These are phyloP conservation scores for Idaea biselata DNA, from an alignment of 2,888 invertebrate species.

Conservation along the genomic window DNA sequence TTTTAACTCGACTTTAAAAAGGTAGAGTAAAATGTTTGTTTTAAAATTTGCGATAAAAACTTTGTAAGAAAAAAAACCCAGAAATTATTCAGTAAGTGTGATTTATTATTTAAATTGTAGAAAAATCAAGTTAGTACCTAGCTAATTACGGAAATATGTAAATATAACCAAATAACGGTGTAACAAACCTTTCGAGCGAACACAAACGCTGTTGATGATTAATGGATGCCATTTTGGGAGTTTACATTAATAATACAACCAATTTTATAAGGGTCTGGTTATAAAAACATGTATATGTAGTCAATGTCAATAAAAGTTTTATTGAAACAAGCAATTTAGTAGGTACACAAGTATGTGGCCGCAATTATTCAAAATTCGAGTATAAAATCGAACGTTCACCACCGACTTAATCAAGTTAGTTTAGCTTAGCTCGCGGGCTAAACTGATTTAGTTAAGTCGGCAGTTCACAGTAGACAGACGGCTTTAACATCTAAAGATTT, in stretches of 20 bases:
- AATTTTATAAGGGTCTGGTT: not conserved
- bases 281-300: not conserved
- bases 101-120: not conserved
- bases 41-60: too few species aligned
- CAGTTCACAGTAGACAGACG: too few species aligned
- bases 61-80: not conserved
- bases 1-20: too few species aligned
- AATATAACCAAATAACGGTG: slow-evolving; percentile 49
- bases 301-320: not conserved
- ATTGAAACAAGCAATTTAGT: not conserved
- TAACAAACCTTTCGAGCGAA: slow-evolving; percentile 35
- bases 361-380: not conserved
- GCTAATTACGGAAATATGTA: slow-evolving; percentile 64
- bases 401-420: too few species aligned
- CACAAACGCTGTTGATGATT: slow-evolving; percentile 58
- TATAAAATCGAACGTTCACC: not conserved
- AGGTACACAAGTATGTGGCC: not conserved
- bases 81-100: not conserved
- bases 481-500: too few species aligned
- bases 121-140: slow-evolving; percentile 7
- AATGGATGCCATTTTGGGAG: slow-evolving; percentile 59
- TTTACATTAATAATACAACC: slow-evolving; percentile 58
- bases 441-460: too few species aligned
- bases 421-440: too few species aligned
- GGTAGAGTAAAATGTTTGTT: too few species aligned